Evolutionary conservation across 2,113 vertebrate species (phyloP), one percentile per base, ranked within the genome.

Genomic region (Paradoxurus hermaphroditus): DNA sequence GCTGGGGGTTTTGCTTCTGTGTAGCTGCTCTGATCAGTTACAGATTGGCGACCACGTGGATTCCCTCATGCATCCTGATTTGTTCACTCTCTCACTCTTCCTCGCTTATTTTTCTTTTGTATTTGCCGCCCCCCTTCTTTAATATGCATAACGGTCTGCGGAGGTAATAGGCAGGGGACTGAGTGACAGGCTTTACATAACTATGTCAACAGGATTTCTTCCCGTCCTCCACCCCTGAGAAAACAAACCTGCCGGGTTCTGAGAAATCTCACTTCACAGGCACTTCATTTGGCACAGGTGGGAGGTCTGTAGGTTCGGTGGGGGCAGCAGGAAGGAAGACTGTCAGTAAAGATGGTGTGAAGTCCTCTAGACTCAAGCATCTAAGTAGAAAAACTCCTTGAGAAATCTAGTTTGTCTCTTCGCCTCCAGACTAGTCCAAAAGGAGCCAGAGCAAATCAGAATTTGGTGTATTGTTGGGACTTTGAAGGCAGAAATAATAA

Each of bases 11-110:
- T 95, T 95, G 95, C 97, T 95, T 95, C 92, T 53, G 85, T 72
- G 92, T 96, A 94, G 95, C 94, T 93, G 89, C 68, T 94, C 96
- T 97, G 97, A 97, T 98, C 97, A 94, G 96, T 98, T 98, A 95
- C 97, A 97, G 97, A 97, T 96, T 97, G 90, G 88, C 67, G 97
- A 97, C 97, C 97, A 98, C 98, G 97, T 98, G 98, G 96, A 98
- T 95, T 90, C 94, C 92, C 95, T 86, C 85, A 86, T 93, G 97
- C 97, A 86, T 95, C 96, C 97, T 97, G 97, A 97, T 97, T 98
- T 98, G 98, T 92, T 96, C 94, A 81, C 51, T 93, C 88, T 94
- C 70, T 51, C 79, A 31, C 86, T 79, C 51, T 46, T 46, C 87
- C 72, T 94, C n/a, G 31, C 91, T 95, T 94, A 94, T 98, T 97